A percentile compares a stretch with the other conserved stretches of the same genome.
phyloP scores from a whole-genome alignment of 1,140 invertebrate genomes.

The Yoshiicerus persimilis region DNA sequence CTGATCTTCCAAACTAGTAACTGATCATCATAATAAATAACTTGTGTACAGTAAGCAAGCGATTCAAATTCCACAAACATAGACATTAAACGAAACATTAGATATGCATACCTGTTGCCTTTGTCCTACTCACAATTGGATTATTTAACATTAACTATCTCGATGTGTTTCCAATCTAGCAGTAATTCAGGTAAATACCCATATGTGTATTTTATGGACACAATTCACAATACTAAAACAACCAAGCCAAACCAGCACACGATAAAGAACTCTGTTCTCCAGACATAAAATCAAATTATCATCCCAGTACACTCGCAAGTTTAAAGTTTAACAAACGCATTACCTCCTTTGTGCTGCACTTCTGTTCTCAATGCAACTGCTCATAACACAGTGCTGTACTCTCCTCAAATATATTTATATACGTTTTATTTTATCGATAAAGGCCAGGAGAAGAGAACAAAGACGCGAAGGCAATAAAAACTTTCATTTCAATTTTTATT shows the following conservation, averaged over 20 bases:
- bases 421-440: not conserved
- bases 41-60: not conserved
- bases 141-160: constrained; percentile 9
- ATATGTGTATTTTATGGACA: not conserved
- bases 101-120: constrained; percentile 10
- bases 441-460: not conserved
- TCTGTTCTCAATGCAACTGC: too few relatives aligned
- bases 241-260: too few relatives aligned
- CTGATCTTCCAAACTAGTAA: not conserved
- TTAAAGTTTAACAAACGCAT: not conserved
- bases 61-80: not conserved
- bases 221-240: not conserved
- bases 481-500: constrained; percentile 16
- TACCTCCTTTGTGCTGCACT: not conserved
- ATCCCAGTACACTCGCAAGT: not conserved
- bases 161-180: not conserved
- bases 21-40: constrained; percentile 8
- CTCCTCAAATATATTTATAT: not conserved
- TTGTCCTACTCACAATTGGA: not conserved
- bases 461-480: not conserved
- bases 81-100: constrained; percentile 5
- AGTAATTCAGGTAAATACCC: not conserved
- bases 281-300: not conserved
- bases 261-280: not conserved
- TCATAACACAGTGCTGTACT: not conserved